Conservation (phyloP, 1,140 invertebrate species). For the Octopus bimaculoides region DNA sequence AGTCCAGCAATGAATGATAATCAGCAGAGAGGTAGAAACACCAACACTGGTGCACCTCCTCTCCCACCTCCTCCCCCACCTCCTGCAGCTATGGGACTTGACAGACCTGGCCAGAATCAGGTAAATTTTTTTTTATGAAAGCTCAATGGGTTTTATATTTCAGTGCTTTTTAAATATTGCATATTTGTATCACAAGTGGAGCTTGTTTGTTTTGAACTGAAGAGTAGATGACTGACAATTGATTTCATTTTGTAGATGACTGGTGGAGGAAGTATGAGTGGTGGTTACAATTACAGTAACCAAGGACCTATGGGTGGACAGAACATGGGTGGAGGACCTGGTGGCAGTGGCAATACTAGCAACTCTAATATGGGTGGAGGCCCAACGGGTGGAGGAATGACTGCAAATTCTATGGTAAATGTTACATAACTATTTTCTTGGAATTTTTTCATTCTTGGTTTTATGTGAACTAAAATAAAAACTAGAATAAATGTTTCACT, state of each 20-base stretch:
- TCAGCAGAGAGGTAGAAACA: conserved; percentile 18
- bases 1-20: conserved; percentile 57
- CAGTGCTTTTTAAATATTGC: too few relatives aligned
- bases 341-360: conserved; percentile 11
- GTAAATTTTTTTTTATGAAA: background rate
- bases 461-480: too few relatives aligned
- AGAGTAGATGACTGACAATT: background rate
- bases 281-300: conserved; percentile 1
- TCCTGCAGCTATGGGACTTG: conserved; percentile 39
- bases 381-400: conserved; percentile 3
- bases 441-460: too few relatives aligned
- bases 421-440: background rate
- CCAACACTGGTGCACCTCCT: conserved; percentile 33
- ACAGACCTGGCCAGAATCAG: conserved; percentile 19
- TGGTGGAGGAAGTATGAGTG: conserved; percentile 9
- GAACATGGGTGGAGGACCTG: conserved; percentile 12
- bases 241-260: conserved; percentile 9
- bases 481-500: too few relatives aligned
- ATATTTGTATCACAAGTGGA: too few relatives aligned
- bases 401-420: conserved; percentile 4
- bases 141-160: too few relatives aligned
- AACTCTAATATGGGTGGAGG: conserved; percentile 9
- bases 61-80: conserved; percentile 46
- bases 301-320: conserved; percentile 14
- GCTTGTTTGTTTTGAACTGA: too few relatives aligned